Evolutionary conservation across 2,888 invertebrate genomes (phyloP).

Genomic region (Eulithis testata): DNA sequence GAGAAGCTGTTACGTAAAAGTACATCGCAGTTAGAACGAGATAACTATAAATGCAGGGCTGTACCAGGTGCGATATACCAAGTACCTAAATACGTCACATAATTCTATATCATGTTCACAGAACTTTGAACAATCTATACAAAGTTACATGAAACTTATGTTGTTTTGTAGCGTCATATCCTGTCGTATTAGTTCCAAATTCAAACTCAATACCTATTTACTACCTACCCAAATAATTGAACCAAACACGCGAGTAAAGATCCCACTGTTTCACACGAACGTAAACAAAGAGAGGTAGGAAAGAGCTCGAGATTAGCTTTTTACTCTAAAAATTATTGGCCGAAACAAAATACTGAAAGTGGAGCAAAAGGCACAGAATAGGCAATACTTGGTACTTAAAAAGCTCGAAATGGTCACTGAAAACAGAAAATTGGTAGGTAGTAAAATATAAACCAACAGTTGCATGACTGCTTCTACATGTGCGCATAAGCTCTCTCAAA

Average conservation of each 20-base stretch:
- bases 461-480: too few species aligned
- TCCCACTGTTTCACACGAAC: constrained; percentile 20
- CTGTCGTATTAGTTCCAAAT: background rate
- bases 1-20: too few species aligned
- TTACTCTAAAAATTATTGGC: constrained; percentile 45
- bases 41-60: background rate
- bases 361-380: constrained; percentile 17
- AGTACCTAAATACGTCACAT: background rate
- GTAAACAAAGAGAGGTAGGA: constrained; percentile 32
- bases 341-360: constrained; percentile 40
- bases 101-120: background rate
- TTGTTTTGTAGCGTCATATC: background rate
- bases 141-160: constrained; percentile 4
- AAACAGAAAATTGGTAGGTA: too few species aligned
- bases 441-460: too few species aligned
- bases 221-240: constrained; percentile 16
- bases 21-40: too few species aligned
- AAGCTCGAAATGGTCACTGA: too few species aligned
- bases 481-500: too few species aligned
- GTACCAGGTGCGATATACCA: background rate
- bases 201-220: background rate
- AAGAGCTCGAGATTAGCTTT: constrained; percentile 46
- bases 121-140: constrained; percentile 7
- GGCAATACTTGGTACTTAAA: too few species aligned
- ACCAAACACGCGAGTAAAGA: constrained; percentile 20